These are phyloP conservation scores for Procavia capensis DNA, from an alignment of 2,113 vertebrate genomes.

Conservation along the genomic window DNA sequence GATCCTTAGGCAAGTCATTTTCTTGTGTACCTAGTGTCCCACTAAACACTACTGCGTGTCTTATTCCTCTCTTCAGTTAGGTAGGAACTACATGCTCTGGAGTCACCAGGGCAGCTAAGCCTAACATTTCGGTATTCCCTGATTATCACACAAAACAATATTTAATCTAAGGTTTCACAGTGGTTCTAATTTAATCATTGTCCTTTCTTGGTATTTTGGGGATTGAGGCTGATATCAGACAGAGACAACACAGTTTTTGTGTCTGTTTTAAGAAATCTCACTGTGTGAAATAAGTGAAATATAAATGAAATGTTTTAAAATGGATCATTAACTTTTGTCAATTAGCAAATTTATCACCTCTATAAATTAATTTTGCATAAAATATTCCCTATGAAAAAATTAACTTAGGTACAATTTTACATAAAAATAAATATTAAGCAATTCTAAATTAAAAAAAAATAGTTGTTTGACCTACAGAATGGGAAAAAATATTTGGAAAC, in stretches of 20 bases:
- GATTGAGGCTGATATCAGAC: background rate
- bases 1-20: background rate
- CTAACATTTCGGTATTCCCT: background rate
- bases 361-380: background rate
- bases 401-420: background rate
- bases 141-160: background rate
- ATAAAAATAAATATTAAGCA: background rate
- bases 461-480: background rate
- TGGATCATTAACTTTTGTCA: background rate
- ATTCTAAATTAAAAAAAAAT: background rate
- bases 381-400: background rate
- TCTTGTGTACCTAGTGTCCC: background rate
- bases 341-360: background rate
- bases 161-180: background rate
- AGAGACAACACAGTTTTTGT: background rate
- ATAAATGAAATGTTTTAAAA: background rate
- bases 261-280: background rate
- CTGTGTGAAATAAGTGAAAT: background rate
- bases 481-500: too few relatives aligned
- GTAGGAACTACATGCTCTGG: background rate
- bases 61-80: background rate
- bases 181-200: background rate
- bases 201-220: background rate
- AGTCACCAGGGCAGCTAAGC: background rate
- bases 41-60: background rate